phyloP scores from a whole-genome alignment of 2,797 vertebrate genomes.

The Gymnopithys bicolor region DNA sequence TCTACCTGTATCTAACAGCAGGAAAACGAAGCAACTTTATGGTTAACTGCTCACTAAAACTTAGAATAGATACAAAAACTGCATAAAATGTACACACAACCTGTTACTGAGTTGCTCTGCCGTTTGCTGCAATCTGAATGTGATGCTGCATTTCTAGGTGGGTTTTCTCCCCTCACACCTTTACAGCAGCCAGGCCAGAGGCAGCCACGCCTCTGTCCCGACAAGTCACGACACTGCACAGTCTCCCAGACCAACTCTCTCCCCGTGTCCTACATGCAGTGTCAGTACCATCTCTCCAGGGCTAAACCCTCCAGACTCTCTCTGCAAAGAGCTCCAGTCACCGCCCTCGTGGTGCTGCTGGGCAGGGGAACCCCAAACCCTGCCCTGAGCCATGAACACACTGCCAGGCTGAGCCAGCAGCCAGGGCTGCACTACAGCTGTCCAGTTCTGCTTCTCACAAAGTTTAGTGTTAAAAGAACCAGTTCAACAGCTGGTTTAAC shows the following conservation, averaged over 20 bases:
- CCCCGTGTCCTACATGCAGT: neutral
- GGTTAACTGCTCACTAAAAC: conserved; percentile 73
- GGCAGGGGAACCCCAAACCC: neutral
- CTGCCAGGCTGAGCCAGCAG: conserved; percentile 44
- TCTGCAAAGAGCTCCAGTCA: conserved; percentile 32
- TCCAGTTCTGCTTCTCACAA: conserved; percentile 35
- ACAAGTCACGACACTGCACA: neutral
- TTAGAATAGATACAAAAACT: conserved; percentile 73
- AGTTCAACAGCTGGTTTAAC: conserved; percentile 66
- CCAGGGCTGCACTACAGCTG: conserved; percentile 66
- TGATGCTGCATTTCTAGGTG: neutral
- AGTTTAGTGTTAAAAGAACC: conserved; percentile 39
- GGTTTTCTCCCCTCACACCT: neutral
- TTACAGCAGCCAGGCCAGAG: conserved; percentile 45
- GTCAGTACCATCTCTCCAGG: conserved; percentile 24
- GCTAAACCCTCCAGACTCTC: neutral
- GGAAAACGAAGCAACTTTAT: conserved; percentile 70
- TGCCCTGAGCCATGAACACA: conserved; percentile 6
- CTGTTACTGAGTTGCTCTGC: conserved; percentile 59
- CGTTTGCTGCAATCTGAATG: conserved; percentile 53
- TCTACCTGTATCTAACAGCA: conserved; percentile 74
- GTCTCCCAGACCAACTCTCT: neutral
- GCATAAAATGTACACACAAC: conserved; percentile 70
- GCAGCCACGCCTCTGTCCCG: conserved; percentile 48
- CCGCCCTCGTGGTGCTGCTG: neutral